phyloP scores from a whole-genome alignment of 2,888 invertebrate genomes.

The Orgyia antiqua region DNA sequence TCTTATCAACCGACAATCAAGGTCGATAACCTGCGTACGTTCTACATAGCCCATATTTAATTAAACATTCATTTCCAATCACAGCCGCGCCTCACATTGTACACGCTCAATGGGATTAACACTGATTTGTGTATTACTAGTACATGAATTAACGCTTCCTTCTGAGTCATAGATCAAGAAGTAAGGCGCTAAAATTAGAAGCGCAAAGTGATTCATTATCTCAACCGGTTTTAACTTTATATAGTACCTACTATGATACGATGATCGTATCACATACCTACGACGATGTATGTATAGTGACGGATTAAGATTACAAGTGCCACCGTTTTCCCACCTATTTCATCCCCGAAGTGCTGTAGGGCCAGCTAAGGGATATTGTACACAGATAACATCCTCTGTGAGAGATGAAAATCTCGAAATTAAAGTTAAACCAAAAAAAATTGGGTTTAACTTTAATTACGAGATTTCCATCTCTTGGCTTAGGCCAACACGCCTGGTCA shows the following conservation, averaged over 20 bases:
- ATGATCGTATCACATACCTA: too few relatives aligned
- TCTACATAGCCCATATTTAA: slow-evolving; percentile 44
- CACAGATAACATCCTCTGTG: too few relatives aligned
- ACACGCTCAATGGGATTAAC: slow-evolving; percentile 40
- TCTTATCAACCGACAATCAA: slow-evolving; percentile 29
- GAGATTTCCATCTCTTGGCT: too few relatives aligned
- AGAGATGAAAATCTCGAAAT: too few relatives aligned
- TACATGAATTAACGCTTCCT: slow-evolving; percentile 23
- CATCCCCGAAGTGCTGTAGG: too few relatives aligned
- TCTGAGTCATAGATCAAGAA: slow-evolving; percentile 30
- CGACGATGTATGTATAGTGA: too few relatives aligned
- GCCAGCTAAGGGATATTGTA: too few relatives aligned
- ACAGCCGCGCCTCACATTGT: slow-evolving; percentile 42
- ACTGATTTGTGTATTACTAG: slow-evolving; percentile 35
- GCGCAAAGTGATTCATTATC: slow-evolving; percentile 13
- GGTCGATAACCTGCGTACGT: slow-evolving; percentile 45
- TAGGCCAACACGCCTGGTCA: too few relatives aligned
- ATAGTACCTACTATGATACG: not conserved
- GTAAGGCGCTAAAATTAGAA: slow-evolving; percentile 23
- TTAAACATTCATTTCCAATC: slow-evolving; percentile 62
- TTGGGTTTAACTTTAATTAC: too few relatives aligned
- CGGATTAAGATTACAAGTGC: too few relatives aligned
- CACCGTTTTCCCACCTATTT: too few relatives aligned
- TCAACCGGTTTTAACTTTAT: not conserved
- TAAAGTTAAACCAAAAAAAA: too few relatives aligned